Evolutionary conservation across 2,888 invertebrate genomes (phyloP), one percentile per base, ranked within the genome.

Genomic region (Amblyjoppa fuscipennis): DNA sequence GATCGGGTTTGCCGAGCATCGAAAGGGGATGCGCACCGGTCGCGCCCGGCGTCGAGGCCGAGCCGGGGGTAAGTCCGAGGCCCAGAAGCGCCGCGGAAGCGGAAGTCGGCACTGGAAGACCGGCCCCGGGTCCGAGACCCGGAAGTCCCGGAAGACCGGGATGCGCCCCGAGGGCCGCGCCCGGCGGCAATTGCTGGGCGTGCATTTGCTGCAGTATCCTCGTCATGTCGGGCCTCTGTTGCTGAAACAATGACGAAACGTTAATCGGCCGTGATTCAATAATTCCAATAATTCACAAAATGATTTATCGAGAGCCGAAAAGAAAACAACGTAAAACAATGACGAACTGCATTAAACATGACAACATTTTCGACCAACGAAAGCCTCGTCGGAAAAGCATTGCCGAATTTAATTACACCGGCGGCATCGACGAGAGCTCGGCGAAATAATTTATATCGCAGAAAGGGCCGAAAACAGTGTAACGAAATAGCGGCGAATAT

Each of bases 171-270:
- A 97, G 96, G 70, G 96, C 96, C 81, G 97, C 97, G 41, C 96
- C 96, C 88, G 96, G 96, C 87, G 97, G 97, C 84, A 96, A 93
- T 94, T 98, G 98, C 92, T 98, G 98, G 73, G 98, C 98, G 94
- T 98, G 98, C 97, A 98, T 98, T 95, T 98, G 98, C 95, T 98
- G 98, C 94, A 98, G 95, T 84, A 97, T 94, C 93, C 97, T 95
- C 70, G 97, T 97, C 90, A 98, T 95, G 94, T 97, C 97, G 87
- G 97, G 97, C 93, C 97, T 96, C 95, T 97, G 97, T 96, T 97
- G 97, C 97, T 97, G 96, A 75, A 95, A 73, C 66, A 71, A 95
- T 88, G 91, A 53, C 34, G 28, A 45, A 28, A 31, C 59, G 45
- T 45, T 45, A 74, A 25, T 64, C 38, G 38, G 9, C 9, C 38